Base-by-base conservation (phyloP, 2,797 vertebrate species). In the Coranthus polyacanthus region DNA sequence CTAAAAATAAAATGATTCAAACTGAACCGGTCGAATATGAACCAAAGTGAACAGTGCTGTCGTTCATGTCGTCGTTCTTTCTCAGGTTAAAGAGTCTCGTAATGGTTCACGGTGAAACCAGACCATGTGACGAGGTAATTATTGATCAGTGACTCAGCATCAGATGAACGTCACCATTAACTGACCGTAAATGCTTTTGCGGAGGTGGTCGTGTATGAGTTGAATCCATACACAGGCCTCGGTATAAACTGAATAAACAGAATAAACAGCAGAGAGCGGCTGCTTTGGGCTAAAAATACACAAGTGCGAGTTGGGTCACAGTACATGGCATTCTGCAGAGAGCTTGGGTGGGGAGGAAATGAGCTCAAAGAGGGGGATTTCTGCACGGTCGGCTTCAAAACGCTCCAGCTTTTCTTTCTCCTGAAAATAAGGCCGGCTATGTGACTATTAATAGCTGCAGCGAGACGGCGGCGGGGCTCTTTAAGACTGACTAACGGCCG, bases 271-370 rank as follows among this genome's bases (percentile, higher is more conserved):
- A n/a, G n/a, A 22, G 24, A 45, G 58, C 10, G 43, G 52, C 42
- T 17, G 42, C 55, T 55, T n/a, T 2, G 18, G 44, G 65, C 81
- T 90, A 87, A 91, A 92, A 91, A 91, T 89, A 89, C 3, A 51
- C 42, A 44, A 37, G 51, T 13, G 68, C 56, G 49, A 32, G 37
- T 78, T 78, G 71, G 70, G 68, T 85, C 72, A 81, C 82, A 82
- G 84, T 77, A 63, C 80, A 64, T 15, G 47, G 59, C 80, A 78
- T 87, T 90, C 75, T 85, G 67, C 17, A 39, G 51, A 51, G 34
- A n/a, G 12, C 2, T 22, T 83, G 92, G 92, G 92, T 74, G 92
- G 88, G 92, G 89, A 94, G 93, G 93, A 93, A 94, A 88, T 88
- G 86, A 84, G 74, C 65, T 43, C 65, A 55, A 82, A 62, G 55